Evolutionary conservation across 2,113 vertebrate species (phyloP).

Genomic region (Myotis davidii): DNA sequence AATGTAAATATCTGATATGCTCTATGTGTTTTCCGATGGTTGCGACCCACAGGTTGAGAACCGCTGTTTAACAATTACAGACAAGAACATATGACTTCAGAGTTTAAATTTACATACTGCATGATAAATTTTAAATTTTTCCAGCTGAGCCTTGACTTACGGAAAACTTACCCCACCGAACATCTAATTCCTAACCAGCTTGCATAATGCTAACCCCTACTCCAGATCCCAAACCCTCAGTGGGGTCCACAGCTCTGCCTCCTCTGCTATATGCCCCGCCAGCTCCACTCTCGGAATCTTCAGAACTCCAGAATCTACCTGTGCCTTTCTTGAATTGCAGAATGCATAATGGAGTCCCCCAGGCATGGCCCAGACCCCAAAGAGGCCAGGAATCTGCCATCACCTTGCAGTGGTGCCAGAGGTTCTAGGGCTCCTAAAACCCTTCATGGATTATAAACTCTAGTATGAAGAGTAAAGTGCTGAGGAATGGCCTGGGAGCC

Average conservation of each 20-base stretch:
- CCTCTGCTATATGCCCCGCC: not conserved
- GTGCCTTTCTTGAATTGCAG: conserved; percentile 64
- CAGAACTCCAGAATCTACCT: not conserved
- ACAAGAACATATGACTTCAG: not conserved
- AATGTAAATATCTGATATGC: too few species aligned
- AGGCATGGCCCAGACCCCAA: not conserved
- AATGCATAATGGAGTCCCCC: not conserved
- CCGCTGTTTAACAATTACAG: too few species aligned
- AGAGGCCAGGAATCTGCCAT: not conserved
- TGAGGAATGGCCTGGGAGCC: not conserved
- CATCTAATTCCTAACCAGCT: not conserved
- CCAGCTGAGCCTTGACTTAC: not conserved
- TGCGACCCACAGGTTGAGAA: too few species aligned
- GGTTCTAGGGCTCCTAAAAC: not conserved
- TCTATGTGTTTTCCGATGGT: too few species aligned
- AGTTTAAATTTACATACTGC: not conserved
- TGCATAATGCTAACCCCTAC: not conserved
- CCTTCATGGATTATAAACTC: not conserved
- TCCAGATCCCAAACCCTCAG: not conserved
- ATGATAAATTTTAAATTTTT: not conserved
- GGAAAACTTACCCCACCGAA: not conserved
- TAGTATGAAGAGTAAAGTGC: not conserved
- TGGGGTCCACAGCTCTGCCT: not conserved
- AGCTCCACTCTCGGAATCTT: not conserved
- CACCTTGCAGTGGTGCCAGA: not conserved